Evolutionary conservation across 2,113 vertebrate genomes (phyloP), one percentile per base, ranked within the genome.

Genomic region (Leptodactylus fuscus): DNA sequence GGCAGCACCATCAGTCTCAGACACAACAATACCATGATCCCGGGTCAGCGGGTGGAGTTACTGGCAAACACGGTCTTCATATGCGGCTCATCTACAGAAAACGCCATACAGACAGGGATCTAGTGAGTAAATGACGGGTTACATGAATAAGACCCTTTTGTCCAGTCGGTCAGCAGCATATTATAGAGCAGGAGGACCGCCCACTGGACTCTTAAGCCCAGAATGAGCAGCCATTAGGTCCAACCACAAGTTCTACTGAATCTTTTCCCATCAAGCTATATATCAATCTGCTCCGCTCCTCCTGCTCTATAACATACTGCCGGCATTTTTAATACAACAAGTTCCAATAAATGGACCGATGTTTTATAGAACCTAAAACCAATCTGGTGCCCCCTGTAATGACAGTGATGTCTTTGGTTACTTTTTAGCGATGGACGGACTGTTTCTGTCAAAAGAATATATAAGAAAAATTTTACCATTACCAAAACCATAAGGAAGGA

Each of bases 401-500:
- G 51, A 13, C 13, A 5, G 34, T 53, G 0, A 58, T 49, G 1
- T 53, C 32, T 58, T 11, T 32, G 27, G 4, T 58, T 34, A 27
- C 24, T 4, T 69, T 60, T 6, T 69, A 95, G 94, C 84, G 93
- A 94, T 85, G 93, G 93, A 34, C 91, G 91, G 83, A 88, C 87
- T 0, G 93, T 94, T 36, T 93, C 92, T 27, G 91, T 95, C n/a
- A 95, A 94, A 82, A 89, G 91, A 83, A 89, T 94, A 78, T 91
- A 93, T 36, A 90, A 92, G 87, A 95, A 94, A 90, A 89, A 94
- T 58, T 94, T 95, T 80, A 88, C 91, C 2, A 89, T 95, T 9
- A 89, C 91, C 13, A 95, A 94, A 89, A 91, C 88, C 29, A 91
- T 94, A 84, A 90, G 94, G 81, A 94, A 91, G 89, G 93, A 95